These are phyloP conservation scores for Lutraria lutraria DNA, from an alignment of 2,888 invertebrate species.

Conservation along the genomic window DNA sequence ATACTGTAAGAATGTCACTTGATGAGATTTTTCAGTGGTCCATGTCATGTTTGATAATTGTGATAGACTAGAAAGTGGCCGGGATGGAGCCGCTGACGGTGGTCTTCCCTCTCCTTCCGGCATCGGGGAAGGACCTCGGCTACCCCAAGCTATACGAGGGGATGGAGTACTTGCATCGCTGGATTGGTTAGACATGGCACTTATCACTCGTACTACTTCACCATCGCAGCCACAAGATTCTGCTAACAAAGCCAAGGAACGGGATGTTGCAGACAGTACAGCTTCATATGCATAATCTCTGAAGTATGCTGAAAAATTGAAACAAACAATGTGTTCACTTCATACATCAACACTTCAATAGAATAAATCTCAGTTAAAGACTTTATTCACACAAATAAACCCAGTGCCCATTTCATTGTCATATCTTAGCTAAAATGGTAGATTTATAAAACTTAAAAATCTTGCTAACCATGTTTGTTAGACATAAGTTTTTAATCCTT, in stretches of 20 bases:
- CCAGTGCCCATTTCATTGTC: no score
- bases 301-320: conserved; percentile 79
- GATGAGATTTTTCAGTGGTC: conserved; percentile 79
- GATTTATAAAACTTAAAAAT: no score
- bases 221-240: conserved; percentile 85
- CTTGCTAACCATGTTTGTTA: no score
- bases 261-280: conserved; percentile 80
- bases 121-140: conserved; percentile 59
- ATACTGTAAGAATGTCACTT: conserved; percentile 83
- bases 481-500: no score
- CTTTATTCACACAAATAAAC: no score
- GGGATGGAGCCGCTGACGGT: conserved; percentile 68
- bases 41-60: conserved; percentile 84
- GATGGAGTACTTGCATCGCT: conserved; percentile 73
- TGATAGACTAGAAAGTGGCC: conserved; percentile 82
- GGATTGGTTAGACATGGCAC: conserved; percentile 75
- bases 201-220: conserved; percentile 80
- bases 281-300: conserved; percentile 83
- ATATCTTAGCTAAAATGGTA: no score
- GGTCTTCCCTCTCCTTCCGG: conserved; percentile 56
- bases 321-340: not conserved
- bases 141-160: conserved; percentile 70
- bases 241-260: conserved; percentile 83
- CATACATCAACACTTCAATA: no score
- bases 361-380: no score